Percentiles rank a stretch among this genome's conserved stretches.
Evolutionary conservation across 2,113 vertebrate genomes (phyloP).

Genomic region (Phyllostomus discolor): DNA sequence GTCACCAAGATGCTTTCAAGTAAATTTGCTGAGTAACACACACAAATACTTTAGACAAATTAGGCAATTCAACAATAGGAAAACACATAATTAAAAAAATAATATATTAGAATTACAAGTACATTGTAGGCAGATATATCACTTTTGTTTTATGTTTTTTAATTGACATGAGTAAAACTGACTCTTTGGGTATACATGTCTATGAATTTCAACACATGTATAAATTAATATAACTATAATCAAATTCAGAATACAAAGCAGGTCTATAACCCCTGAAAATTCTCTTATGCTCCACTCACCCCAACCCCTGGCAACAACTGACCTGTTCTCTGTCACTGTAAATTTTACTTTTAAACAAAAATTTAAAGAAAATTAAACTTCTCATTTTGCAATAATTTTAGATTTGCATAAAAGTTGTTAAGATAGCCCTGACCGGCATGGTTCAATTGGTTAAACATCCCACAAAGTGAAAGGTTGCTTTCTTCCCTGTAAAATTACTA

Average conservation of each 20-base stretch:
- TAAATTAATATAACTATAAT: not conserved
- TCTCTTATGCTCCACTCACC: not conserved
- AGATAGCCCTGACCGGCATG: not conserved
- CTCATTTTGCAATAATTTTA: not conserved
- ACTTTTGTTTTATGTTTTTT: not conserved
- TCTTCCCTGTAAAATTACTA: not conserved
- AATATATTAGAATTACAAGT: not conserved
- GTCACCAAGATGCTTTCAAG: constrained; percentile 42
- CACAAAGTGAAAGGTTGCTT: not conserved
- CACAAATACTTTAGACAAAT: constrained; percentile 44
- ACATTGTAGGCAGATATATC: not conserved
- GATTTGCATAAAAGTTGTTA: not conserved
- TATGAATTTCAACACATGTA: not conserved
- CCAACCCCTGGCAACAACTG: not conserved
- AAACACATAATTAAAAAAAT: constrained; percentile 10
- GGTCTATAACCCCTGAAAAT: not conserved
- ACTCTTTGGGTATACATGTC: not conserved
- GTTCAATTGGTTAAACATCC: no score
- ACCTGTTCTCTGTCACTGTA: not conserved
- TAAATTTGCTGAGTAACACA: constrained; percentile 35
- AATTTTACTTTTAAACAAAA: not conserved
- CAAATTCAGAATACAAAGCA: not conserved
- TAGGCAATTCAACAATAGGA: not conserved
- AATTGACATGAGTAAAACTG: not conserved
- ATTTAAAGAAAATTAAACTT: not conserved